These are phyloP conservation scores for Eremobia ochroleuca DNA, from an alignment of 2,888 invertebrate species.

Conservation along the genomic window DNA sequence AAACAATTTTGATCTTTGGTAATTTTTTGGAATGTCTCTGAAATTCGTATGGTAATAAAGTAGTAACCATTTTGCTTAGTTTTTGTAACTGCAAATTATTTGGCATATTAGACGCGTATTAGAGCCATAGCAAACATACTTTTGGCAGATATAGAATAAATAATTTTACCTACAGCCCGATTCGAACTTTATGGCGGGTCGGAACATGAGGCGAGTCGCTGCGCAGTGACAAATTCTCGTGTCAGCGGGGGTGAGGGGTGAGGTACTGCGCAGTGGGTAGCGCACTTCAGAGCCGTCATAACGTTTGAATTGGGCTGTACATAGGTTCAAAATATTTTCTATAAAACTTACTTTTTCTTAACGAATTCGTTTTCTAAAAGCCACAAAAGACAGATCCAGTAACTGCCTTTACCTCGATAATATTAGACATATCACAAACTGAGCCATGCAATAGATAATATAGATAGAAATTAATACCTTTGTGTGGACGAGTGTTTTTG, in stretches of 20 bases:
- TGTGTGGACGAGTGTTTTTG: constrained; percentile 37
- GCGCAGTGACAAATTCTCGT: neutral
- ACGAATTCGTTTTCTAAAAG: constrained; percentile 25
- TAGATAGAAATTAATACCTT: constrained; percentile 36
- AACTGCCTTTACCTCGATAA: constrained; percentile 66
- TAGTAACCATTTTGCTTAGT: neutral
- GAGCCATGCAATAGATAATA: constrained; percentile 43
- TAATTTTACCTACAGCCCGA: neutral
- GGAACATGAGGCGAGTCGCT: neutral
- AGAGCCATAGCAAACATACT: neutral
- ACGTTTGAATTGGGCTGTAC: neutral
- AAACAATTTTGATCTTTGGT: neutral
- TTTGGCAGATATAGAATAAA: neutral
- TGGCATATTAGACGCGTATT: neutral
- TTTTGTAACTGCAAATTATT: neutral
- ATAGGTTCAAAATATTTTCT: neutral
- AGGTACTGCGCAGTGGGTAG: neutral
- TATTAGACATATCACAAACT: constrained; percentile 65
- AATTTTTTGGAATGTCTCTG: neutral
- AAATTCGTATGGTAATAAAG: neutral
- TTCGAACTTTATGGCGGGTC: neutral
- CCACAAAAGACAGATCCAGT: constrained; percentile 66
- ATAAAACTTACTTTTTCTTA: neutral
- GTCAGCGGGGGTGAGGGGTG: neutral
- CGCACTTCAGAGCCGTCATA: neutral